Base-by-base conservation (phyloP, 2,888 invertebrate genomes). In the Ophion slaviceki region DNA sequence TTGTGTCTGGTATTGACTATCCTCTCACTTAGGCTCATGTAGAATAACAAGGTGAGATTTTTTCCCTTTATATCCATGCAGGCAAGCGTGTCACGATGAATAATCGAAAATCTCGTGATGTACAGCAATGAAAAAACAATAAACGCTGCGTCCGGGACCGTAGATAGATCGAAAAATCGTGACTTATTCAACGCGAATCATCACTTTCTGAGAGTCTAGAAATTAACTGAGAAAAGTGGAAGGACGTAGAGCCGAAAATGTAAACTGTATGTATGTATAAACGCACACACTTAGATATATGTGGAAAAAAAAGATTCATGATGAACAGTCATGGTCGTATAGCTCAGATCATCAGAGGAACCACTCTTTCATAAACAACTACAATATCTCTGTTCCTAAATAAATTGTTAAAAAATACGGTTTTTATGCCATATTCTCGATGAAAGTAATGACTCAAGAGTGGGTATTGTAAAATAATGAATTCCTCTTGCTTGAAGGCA, bases 161-260 rank as follows among this genome's bases (percentile, higher is more conserved):
- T 28, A n/a, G 75, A 84, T 68, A 68, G 57, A 17, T 62, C 79
- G 78, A 71, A 85, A 86, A 88, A 86, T 83, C 88, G 82, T 89
- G 82, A 87, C 89, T 87, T 88, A 88, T 75, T 67, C 87, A 86
- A 8, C 74, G 77, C 86, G 84, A 87, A 87, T 87, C 80, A 72
- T 66, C 61, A 67, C 67, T n/a, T 67, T 68, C 66, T 32, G 74
- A 83, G 68, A 74, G 78, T 53, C n/a, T 53, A 62, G 40, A 67
- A 74, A 67, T 62, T 59, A 72, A 74, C 61, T 32, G 64, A 53
- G n/a, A 40, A 36, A 67, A n/a, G 61, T 36, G 14, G 10, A 59
- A 47, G 62, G 72, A 67, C 32, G n/a, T 10, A 10, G 72, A 20
- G 66, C 40, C 14, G 61, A 64, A 76, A 62, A 64, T 70, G 53